Percentiles rank a stretch among this genome's conserved stretches.
Evolutionary conservation across 2,888 invertebrate species (phyloP).

Genomic region (Amphipyra tragopoginis): DNA sequence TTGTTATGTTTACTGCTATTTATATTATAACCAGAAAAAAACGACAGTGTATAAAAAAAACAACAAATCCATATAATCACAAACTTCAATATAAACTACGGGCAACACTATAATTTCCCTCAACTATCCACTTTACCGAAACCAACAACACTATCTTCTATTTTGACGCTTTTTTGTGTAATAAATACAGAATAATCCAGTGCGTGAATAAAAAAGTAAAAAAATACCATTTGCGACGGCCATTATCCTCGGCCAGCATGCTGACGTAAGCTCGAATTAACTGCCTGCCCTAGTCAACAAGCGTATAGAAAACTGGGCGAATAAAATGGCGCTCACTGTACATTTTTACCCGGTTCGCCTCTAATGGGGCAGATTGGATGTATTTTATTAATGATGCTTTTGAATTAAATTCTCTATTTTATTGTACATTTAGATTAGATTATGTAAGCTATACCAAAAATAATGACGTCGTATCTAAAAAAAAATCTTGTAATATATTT

Average conservation of each 20-base stretch:
- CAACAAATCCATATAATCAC: not conserved
- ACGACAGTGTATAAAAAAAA: no score
- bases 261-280: slow-evolving; percentile 72
- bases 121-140: not conserved
- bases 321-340: slow-evolving; percentile 63
- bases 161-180: slow-evolving; percentile 29
- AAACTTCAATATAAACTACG: not conserved
- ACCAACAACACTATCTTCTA: slow-evolving; percentile 17
- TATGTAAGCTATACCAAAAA: no score
- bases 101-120: not conserved
- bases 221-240: slow-evolving; percentile 60
- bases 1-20: no score
- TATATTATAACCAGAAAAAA: no score
- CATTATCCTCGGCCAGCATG: slow-evolving; percentile 66
- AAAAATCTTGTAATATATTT: no score
- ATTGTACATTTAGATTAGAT: no score
- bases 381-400: slow-evolving; percentile 52
- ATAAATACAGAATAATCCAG: slow-evolving; percentile 51
- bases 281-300: slow-evolving; percentile 67
- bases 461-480: no score
- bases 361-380: slow-evolving; percentile 54
- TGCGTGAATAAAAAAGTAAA: slow-evolving; percentile 56
- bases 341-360: slow-evolving; percentile 55
- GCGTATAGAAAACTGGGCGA: slow-evolving; percentile 55
- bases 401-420: slow-evolving; percentile 37